These are phyloP conservation scores for Harmothoe impar DNA, from an alignment of 2,888 invertebrate genomes.

Conservation along the genomic window DNA sequence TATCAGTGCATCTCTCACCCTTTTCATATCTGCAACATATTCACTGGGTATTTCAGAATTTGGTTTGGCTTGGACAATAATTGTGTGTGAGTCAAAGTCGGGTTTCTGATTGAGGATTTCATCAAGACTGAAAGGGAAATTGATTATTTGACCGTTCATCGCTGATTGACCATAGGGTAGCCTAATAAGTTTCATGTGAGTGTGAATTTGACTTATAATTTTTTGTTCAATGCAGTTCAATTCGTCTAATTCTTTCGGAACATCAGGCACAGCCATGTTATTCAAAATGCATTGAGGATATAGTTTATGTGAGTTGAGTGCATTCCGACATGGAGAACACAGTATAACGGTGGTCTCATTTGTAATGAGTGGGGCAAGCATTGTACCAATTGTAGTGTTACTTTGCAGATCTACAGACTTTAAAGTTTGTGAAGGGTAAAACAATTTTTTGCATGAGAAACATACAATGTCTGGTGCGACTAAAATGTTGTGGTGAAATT, in stretches of 20 bases:
- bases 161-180: slow-evolving; percentile 42
- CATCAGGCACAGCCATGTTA: too few relatives aligned
- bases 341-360: too few relatives aligned
- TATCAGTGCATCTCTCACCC: neutral
- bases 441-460: slow-evolving; percentile 28
- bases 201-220: neutral
- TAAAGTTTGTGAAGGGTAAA: neutral
- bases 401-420: neutral
- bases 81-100: too few relatives aligned
- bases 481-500: too few relatives aligned
- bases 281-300: too few relatives aligned
- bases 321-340: too few relatives aligned
- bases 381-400: too few relatives aligned
- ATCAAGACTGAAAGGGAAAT: slow-evolving; percentile 31
- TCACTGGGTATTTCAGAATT: neutral
- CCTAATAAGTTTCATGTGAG: neutral
- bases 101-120: neutral
- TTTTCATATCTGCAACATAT: slow-evolving; percentile 17
- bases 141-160: slow-evolving; percentile 11
- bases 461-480: neutral
- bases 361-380: too few relatives aligned
- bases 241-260: neutral
- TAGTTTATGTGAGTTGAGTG: too few relatives aligned
- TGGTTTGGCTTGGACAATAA: neutral
- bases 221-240: slow-evolving; percentile 18